Conservation (phyloP, 2,888 invertebrate species). For the Lysandra coridon region DNA sequence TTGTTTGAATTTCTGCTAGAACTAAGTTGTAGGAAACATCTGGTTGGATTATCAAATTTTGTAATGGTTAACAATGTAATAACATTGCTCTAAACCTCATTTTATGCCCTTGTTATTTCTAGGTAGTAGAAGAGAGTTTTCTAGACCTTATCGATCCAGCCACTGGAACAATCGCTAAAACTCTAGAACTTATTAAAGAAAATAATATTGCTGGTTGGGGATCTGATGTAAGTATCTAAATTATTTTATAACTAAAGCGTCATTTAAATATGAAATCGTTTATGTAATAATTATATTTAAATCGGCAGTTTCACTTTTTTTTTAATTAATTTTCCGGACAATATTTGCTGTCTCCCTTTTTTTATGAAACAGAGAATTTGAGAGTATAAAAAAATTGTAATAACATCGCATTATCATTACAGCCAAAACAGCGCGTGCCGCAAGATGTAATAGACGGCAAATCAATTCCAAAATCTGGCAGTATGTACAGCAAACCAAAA, state of each 20-base stretch:
- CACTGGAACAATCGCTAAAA: constrained; percentile 78
- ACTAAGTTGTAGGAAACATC: no score
- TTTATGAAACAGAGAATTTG: background rate
- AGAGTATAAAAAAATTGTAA: background rate
- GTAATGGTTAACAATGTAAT: background rate
- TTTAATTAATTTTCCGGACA: no score
- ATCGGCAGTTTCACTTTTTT: no score
- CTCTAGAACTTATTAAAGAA: constrained; percentile 84
- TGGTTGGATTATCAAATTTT: background rate
- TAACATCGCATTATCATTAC: constrained; percentile 37
- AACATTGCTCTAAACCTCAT: no score
- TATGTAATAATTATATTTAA: no score
- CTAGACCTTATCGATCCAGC: constrained; percentile 83
- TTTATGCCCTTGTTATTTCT: constrained; percentile 34
- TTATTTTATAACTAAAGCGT: background rate
- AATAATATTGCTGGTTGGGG: constrained; percentile 92
- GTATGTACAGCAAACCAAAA: constrained; percentile 78
- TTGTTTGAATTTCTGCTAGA: no score
- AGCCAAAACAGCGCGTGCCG: constrained; percentile 74
- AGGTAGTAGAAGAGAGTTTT: constrained; percentile 89
- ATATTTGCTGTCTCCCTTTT: background rate
- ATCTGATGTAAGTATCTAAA: constrained; percentile 82
- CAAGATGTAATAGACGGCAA: constrained; percentile 80
- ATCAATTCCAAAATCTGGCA: constrained; percentile 79
- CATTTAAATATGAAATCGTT: no score